phyloP scores from a whole-genome alignment of 2,113 vertebrate genomes.

The Sterrhoptilus dennistouni region DNA sequence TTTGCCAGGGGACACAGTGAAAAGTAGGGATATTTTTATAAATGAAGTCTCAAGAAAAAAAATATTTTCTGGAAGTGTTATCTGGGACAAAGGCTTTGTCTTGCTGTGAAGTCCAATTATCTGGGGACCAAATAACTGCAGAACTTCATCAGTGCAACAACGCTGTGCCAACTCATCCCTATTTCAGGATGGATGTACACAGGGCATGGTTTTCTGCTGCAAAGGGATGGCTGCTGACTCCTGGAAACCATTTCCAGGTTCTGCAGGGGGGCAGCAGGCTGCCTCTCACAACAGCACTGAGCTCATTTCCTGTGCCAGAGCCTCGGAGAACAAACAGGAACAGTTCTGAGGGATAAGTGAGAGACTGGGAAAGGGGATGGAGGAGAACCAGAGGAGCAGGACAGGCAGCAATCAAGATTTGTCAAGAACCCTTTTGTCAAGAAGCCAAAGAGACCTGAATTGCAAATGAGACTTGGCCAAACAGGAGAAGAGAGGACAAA shows the following conservation, averaged over 20 bases:
- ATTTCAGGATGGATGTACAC: background rate
- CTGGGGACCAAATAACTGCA: background rate
- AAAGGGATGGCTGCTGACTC: background rate
- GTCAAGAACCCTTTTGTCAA: background rate
- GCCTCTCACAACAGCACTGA: fast-evolving
- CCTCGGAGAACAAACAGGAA: background rate
- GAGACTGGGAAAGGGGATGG: background rate
- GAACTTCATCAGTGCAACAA: background rate
- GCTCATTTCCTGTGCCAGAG: background rate
- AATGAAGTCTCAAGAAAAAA: background rate
- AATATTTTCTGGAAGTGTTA: background rate
- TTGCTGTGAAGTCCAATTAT: background rate
- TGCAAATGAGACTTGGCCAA: background rate
- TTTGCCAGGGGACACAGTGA: background rate
- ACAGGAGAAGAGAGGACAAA: background rate
- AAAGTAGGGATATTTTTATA: background rate
- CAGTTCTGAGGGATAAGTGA: background rate
- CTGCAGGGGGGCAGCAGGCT: background rate
- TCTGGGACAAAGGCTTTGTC: background rate
- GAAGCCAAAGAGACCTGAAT: background rate
- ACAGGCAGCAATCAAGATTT: background rate
- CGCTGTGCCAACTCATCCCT: background rate
- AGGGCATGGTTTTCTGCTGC: background rate
- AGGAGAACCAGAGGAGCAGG: background rate
- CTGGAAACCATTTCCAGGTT: background rate